A percentile compares a stretch with the other conserved stretches of the same genome.
phyloP scores from a whole-genome alignment of 2,888 invertebrate genomes.

The Cloeon dipterum region DNA sequence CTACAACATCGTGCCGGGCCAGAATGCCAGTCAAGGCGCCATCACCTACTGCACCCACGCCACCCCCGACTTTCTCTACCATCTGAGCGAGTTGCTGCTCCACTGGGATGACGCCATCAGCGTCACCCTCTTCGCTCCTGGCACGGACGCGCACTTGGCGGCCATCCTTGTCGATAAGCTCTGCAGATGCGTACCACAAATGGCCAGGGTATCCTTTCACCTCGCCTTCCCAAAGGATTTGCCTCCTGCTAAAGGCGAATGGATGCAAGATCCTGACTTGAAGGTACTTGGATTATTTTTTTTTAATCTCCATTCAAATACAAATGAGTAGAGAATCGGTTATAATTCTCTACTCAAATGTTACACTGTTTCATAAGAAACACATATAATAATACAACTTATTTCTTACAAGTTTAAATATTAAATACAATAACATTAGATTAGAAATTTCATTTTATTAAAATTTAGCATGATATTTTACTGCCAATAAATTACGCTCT shows the following conservation, averaged over 20 bases:
- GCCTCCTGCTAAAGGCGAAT: conserved; percentile 20
- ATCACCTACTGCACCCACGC: conserved; percentile 47
- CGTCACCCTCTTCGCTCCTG: conserved; percentile 41
- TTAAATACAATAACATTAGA: not conserved
- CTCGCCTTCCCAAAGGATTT: conserved; percentile 33
- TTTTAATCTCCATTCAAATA: too few relatives aligned
- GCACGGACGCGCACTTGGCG: conserved; percentile 34
- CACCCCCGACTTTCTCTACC: conserved; percentile 44
- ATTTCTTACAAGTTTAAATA: not conserved
- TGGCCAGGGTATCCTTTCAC: conserved; percentile 43
- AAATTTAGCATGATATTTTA: too few relatives aligned
- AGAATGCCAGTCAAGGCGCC: conserved; percentile 11
- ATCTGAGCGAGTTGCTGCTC: conserved; percentile 37
- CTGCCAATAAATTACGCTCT: too few relatives aligned
- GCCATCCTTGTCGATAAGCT: conserved; percentile 34
- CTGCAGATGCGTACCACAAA: conserved; percentile 39
- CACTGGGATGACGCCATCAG: conserved; percentile 50
- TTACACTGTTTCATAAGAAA: too few relatives aligned
- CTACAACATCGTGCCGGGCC: conserved; percentile 28
- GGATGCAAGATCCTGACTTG: too few relatives aligned
- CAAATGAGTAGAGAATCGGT: too few relatives aligned
- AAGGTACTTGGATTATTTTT: too few relatives aligned
- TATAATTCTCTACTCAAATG: too few relatives aligned
- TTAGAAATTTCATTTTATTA: not conserved
- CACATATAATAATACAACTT: too few relatives aligned